phyloP scores from a whole-genome alignment of 2,888 invertebrate genomes.

The Poecilobothrus nobilitatus region DNA sequence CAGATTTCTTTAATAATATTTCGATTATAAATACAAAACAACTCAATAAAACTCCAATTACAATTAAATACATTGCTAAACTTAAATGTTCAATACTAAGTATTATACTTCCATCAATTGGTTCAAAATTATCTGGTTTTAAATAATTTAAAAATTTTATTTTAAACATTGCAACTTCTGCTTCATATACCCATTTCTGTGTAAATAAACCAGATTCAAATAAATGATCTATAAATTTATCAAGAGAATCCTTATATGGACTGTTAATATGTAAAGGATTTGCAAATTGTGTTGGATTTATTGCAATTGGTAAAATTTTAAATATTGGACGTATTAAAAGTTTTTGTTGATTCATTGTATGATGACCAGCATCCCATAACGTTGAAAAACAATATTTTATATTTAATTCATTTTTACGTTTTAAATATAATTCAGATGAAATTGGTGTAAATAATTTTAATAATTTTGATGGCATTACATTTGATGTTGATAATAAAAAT shows the following conservation, averaged over 20 bases:
- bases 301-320: not conserved
- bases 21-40: not conserved
- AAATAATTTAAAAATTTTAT: not conserved
- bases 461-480: not conserved
- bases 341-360: not conserved
- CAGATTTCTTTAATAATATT: not conserved
- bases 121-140: not conserved
- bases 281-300: slow-evolving; percentile 3
- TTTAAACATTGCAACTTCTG: not conserved
- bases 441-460: not conserved
- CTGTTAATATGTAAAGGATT: not conserved
- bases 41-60: not conserved
- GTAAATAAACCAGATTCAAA: not conserved
- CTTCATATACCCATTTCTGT: not conserved
- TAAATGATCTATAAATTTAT: not conserved
- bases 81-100: not conserved
- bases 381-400: not conserved
- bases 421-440: not conserved
- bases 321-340: not conserved
- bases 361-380: not conserved
- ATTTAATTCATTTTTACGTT: not conserved
- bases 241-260: not conserved
- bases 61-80: not conserved
- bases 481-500: not conserved
- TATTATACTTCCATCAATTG: not conserved